These are phyloP conservation scores for Zaprionus ornatus DNA, from an alignment of 1,140 invertebrate genomes.

Conservation along the genomic window DNA sequence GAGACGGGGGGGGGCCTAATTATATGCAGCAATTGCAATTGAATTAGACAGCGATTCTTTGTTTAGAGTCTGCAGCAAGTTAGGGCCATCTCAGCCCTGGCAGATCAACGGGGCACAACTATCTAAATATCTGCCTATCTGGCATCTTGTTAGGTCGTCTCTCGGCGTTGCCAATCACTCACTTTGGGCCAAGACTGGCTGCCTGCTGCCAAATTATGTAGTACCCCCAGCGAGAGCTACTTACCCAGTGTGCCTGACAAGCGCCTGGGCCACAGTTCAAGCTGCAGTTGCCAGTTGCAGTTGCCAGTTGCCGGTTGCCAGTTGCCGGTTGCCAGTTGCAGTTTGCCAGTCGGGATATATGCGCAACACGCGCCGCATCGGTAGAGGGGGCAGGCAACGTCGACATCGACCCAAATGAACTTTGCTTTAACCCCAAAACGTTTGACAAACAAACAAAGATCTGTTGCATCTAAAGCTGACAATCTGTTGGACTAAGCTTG, in stretches of 20 bases:
- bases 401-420: constrained; percentile 67
- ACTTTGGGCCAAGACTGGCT: constrained; percentile 19
- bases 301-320: neutral
- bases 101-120: neutral
- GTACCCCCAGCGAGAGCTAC: constrained; percentile 28
- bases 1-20: neutral
- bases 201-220: constrained; percentile 68
- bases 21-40: neutral
- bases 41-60: neutral
- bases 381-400: constrained; percentile 15
- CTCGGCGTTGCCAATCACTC: constrained; percentile 38
- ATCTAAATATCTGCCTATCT: neutral
- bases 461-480: constrained; percentile 63
- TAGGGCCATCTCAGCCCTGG: neutral
- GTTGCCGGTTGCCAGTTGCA: no score
- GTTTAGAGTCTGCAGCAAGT: neutral
- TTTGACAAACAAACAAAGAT: constrained; percentile 74
- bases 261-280: constrained; percentile 55
- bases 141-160: constrained; percentile 33
- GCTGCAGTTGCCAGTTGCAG: neutral
- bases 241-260: constrained; percentile 26
- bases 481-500: constrained; percentile 47
- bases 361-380: neutral
- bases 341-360: no score
- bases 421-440: constrained; percentile 68